A percentile compares a stretch with the other conserved stretches of the same genome.
These are phyloP conservation scores for Grammomys surdaster DNA, from an alignment of 2,113 vertebrate species.

Conservation along the genomic window DNA sequence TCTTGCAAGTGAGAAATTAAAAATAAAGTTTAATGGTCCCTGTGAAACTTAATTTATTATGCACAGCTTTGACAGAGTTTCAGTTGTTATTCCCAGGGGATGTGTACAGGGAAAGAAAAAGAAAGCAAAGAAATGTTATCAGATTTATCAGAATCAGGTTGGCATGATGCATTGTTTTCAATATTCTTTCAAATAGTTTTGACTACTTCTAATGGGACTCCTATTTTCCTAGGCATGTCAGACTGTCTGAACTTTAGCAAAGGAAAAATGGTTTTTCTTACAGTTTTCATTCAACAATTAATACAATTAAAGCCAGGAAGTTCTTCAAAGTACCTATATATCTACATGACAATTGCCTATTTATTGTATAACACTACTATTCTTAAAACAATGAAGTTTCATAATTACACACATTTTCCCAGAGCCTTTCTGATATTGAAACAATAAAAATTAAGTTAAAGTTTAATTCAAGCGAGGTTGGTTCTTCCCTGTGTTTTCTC, in stretches of 20 bases:
- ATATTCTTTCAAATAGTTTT: not conserved
- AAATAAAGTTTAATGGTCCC: constrained; percentile 70
- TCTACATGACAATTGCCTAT: not conserved
- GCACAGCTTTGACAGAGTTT: constrained; percentile 39
- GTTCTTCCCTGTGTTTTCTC: not conserved
- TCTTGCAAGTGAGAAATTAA: constrained; percentile 46
- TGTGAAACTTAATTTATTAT: constrained; percentile 69
- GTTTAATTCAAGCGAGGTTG: not conserved
- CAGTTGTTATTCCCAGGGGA: constrained; percentile 35
- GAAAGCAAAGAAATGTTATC: not conserved
- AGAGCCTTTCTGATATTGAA: not conserved
- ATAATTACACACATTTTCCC: not conserved
- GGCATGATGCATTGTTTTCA: not conserved
- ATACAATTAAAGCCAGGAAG: not conserved
- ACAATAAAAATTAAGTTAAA: constrained; percentile 32
- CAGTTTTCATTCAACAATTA: not conserved
- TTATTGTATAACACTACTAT: not conserved
- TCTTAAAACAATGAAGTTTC: not conserved
- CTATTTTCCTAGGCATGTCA: not conserved
- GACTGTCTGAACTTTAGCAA: not conserved
- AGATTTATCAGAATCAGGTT: constrained; percentile 24
- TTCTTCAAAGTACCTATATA: not conserved
- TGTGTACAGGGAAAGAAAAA: not conserved
- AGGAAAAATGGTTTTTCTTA: not conserved
- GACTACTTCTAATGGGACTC: not conserved